Conservation (phyloP, 2,113 vertebrate genomes). For the Aix galericulata region DNA sequence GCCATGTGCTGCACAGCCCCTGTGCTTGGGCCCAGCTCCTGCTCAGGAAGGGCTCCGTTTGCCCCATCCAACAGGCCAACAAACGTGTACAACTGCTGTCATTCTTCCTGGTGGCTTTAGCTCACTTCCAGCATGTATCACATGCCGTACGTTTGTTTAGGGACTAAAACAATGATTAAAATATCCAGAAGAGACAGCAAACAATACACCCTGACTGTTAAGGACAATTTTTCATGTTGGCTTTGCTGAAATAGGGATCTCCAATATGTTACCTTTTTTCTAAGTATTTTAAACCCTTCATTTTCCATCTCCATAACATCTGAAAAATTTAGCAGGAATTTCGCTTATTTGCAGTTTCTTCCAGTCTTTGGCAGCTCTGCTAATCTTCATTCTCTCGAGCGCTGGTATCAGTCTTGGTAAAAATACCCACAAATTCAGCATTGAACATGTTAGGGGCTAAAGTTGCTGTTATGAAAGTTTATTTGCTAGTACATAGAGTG, state of each 20-base stretch:
- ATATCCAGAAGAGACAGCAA: background rate
- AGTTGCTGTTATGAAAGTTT: background rate
- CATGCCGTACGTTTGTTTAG: background rate
- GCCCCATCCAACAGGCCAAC: background rate
- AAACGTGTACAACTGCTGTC: background rate
- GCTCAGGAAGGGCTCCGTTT: background rate
- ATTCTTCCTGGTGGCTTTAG: background rate
- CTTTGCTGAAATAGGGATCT: background rate
- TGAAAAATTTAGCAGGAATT: background rate
- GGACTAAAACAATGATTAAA: background rate
- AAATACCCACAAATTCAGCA: background rate
- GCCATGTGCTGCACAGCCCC: accelerated
- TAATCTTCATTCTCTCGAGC: background rate
- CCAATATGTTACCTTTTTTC: background rate
- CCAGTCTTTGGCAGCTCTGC: background rate
- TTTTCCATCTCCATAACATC: background rate
- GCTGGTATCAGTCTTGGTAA: background rate
- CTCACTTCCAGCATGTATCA: background rate
- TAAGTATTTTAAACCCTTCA: background rate
- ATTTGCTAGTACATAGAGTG: background rate
- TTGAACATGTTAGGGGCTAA: background rate
- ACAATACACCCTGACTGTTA: background rate
- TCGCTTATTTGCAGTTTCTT: background rate
- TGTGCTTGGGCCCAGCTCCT: background rate
- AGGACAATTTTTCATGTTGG: background rate